Evolutionary conservation across 2,113 vertebrate species (phyloP), one percentile per base, ranked within the genome.

Genomic region (Caloenas nicobarica): DNA sequence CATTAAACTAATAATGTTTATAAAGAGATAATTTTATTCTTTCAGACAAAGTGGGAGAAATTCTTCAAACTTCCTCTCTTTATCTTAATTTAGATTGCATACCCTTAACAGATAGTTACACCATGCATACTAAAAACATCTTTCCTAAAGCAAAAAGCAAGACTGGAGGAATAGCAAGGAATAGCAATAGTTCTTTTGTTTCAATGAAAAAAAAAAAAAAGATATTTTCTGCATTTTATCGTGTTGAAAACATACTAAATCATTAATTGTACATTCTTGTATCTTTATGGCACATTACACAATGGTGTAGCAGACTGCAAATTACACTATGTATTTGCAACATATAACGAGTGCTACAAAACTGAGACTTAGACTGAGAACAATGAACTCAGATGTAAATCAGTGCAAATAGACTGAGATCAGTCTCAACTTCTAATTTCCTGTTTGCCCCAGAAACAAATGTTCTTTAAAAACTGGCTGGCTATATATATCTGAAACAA

Each of bases 281-380:
- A 93, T 88, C 60, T 80, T 93, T 81, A 91, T 95, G 79, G 76
- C 25, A 68, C 61, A 70, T 90, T 88, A 81, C 57, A 79, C 69
- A 86, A 29, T 76, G 24, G 7, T 77, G n/a, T 82, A 93, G 69
- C n/a, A 62, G 60, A 34, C 46, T 68, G 46, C 24, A 93, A 82
- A 86, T 68, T 82, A 48, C 13, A 54, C 34, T 66, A 34, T 3
- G 1, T 81, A 29, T 78, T 77, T 89, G n/a, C 9, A 81, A 89
- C 23, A 70, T 17, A 26, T 78, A 80, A 28, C 31, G 76, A 78
- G 72, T 36, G 7, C 44, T 53, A 50, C 62, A 65, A 79, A 74
- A 65, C 11, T 28, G n/a, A 86, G 18, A 36, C 14, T 57, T 85
- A 65, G 17, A 40, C 10, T 34, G 23, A 36, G 29, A 81, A 68